Evolutionary conservation across 1,140 invertebrate species (phyloP), one percentile per base, ranked within the genome.

Genomic region (Apocrypta bakeri): DNA sequence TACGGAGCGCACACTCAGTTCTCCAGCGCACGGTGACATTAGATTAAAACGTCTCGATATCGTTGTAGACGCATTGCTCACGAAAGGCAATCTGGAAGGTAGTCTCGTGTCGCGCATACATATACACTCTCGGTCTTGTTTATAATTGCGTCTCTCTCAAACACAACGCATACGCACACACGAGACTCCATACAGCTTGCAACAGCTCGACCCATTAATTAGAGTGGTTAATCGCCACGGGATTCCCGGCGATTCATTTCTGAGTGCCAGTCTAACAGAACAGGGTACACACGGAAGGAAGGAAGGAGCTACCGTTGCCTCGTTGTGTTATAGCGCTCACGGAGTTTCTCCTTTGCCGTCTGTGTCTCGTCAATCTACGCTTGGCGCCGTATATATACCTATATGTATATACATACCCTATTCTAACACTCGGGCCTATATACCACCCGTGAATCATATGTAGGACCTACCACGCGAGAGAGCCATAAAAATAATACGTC

Each of bases 381-480:
- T 21, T 56, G 48, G 27, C 29, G 1, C 0, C 17, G 9, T 8
- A 17, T 1, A 17, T 17, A 17, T 17, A 2, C 48, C 2, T 14
- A 3, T 0, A n/a, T 56, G 48, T 21, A 21, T 21, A 56, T n/a
- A 56, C 48, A 56, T 4, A 33, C 1, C 78, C 17, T 1, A 6
- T 37, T 17, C 27, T n/a, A n/a, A n/a, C n/a, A n/a, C n/a, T n/a
- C n/a, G n/a, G n/a, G n/a, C n/a, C n/a, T n/a, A n/a, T n/a, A n/a
- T n/a, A n/a, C n/a, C n/a, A n/a, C 25, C 9, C 42, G 73, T 82
- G 80, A 82, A 76, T 82, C 80, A 82, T 76, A 75, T 48, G 29
- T 33, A 37, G 33, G 33, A 37, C 3, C 33, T 9, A 4, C 61
- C 61, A 68, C 33, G 61, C 79, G 61, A 81, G 79, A 61, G 48